These are phyloP conservation scores for Scotopteryx bipunctaria DNA, from an alignment of 2,888 invertebrate genomes.

Conservation along the genomic window DNA sequence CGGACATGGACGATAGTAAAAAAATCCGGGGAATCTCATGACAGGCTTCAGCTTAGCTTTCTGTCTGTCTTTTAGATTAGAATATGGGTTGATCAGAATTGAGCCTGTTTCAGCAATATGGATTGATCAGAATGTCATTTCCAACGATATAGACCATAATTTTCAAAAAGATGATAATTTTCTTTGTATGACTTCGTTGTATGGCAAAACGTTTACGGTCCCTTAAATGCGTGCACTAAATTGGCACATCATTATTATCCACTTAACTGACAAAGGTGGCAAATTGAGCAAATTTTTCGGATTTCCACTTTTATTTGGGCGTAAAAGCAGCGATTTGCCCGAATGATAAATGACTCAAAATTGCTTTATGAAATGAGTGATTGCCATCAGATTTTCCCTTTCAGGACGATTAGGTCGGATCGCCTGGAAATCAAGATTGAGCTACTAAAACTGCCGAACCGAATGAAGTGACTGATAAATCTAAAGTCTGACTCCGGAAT, in stretches of 20 bases:
- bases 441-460: constrained; percentile 1
- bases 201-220: no score
- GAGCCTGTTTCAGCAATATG: no score
- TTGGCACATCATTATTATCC: background rate
- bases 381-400: constrained; percentile 38
- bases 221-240: background rate
- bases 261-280: constrained; percentile 3
- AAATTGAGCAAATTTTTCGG: constrained; percentile 25
- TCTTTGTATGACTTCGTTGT: no score
- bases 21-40: no score
- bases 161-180: no score
- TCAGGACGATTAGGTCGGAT: constrained; percentile 31
- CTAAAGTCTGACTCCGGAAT: background rate
- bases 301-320: constrained; percentile 28
- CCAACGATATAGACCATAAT: no score
- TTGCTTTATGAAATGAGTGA: constrained; percentile 27
- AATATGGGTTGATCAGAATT: no score
- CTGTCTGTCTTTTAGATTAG: no score
- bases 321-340: constrained; percentile 29
- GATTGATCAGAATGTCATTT: no score
- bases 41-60: no score
- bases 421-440: constrained; percentile 4
- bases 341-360: constrained; percentile 33
- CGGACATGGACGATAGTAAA: no score
- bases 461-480: constrained; percentile 14